Percentiles rank a stretch among this genome's conserved stretches.
These are phyloP conservation scores for Masnerella sp. DNA, from an alignment of 2,888 invertebrate genomes.

Conservation along the genomic window DNA sequence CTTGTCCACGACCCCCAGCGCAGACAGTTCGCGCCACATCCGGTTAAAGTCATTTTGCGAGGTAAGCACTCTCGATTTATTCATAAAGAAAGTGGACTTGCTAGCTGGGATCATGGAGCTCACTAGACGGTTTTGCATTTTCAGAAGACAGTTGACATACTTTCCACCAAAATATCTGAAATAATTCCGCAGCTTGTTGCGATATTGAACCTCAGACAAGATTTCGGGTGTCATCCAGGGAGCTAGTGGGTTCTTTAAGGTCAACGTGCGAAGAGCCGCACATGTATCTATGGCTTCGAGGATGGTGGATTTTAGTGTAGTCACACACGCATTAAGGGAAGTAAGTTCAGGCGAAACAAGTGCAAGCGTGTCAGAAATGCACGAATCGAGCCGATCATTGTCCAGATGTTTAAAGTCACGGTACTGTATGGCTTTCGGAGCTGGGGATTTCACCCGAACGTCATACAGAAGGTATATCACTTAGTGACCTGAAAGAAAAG, in stretches of 20 bases:
- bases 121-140: not conserved
- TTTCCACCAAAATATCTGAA: not conserved
- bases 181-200: not conserved
- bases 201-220: no score
- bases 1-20: not conserved
- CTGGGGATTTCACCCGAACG: no score
- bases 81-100: not conserved
- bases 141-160: not conserved
- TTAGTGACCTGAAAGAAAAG: no score
- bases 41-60: not conserved
- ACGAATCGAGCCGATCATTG: no score
- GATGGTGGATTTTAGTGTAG: no score
- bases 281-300: not conserved
- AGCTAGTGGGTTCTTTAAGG: not conserved
- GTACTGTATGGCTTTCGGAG: no score
- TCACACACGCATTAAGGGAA: not conserved
- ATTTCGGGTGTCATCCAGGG: not conserved
- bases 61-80: not conserved
- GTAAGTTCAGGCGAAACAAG: no score
- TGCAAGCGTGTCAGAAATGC: no score
- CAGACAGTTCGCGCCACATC: not conserved
- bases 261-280: not conserved
- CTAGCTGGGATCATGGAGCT: not conserved
- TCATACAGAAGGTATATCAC: no score
- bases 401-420: no score